Base-by-base conservation (phyloP, 2,113 vertebrate genomes). In the Galeopterus variegatus region DNA sequence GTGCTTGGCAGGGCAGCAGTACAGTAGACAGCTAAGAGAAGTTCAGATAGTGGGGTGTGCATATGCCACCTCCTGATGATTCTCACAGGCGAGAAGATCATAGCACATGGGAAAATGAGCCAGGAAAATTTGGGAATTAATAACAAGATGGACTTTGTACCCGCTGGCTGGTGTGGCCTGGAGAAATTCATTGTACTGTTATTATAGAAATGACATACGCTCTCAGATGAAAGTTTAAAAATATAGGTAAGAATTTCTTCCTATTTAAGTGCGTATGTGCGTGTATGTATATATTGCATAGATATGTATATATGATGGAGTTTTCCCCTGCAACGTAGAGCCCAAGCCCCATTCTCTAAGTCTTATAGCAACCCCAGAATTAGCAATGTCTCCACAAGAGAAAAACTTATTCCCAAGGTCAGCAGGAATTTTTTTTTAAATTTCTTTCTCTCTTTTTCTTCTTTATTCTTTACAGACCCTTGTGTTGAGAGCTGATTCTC, bases 221-320 rank as follows among this genome's bases (percentile, higher is more conserved):
- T 88, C 58, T 93, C 82, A 88, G 83, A 48, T 60, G 33, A 72
- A 72, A 52, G 62, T 72, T 93, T 72, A 52, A 92, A 96, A 82
- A 58, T 65, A 77, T 36, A 93, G 31, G 5, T 64, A 84, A 56
- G 31, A 73, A 13, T 72, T 80, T 9, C 23, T 79, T n/a, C 54
- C 11, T 76, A 13, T 17, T 8, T 36, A 79, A 96, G 31, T 72
- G 8, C 48, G 8, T 70, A 24, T 67, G 17, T 69, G 8, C 48
- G 31, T 41, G 3, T 70, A 26, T 60, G 18, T n/a, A 41, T n/a
- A 83, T n/a, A 1, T 19, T 41, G 41, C 41, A 41, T 41, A 41
- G 41, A 58, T 21, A 6, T 41, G 21, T 41, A 50, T 41, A 45
- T 73, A 79, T 56, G 31, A 28, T 21, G 23, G 19, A 86, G 45